Conservation (phyloP, 2,888 invertebrate genomes). For the Dioctria rufipes region DNA sequence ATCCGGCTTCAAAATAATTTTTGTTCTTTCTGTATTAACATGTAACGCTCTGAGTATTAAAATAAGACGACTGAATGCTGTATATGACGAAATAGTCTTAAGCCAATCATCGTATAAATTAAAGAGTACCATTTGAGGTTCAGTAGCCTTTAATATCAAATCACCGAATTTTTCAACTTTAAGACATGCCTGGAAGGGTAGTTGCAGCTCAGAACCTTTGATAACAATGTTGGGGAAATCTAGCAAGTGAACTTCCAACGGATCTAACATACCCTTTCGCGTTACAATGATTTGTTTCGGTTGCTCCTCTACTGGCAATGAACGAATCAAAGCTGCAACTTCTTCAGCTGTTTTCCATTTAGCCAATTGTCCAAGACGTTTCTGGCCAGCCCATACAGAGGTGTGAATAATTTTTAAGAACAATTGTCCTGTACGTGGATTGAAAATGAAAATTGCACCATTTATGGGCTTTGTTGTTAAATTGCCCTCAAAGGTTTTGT, state of each 20-base stretch:
- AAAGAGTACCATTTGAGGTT: constrained; percentile 99
- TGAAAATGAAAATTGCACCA: constrained; percentile 99
- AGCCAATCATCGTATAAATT: constrained; percentile 99
- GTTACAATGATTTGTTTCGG: constrained; percentile 99
- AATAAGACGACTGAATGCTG: constrained; percentile 97
- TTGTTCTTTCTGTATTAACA: constrained; percentile 99
- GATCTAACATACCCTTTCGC: constrained; percentile 99
- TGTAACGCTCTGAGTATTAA: constrained; percentile 96
- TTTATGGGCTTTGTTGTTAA: constrained; percentile 99
- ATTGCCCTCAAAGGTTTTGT: constrained; percentile 96
- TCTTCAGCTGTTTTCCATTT: constrained; percentile 99
- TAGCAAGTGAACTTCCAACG: constrained; percentile 98
- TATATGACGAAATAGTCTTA: constrained; percentile 99
- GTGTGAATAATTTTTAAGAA: constrained; percentile 99
- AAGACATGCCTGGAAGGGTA: constrained; percentile 98
- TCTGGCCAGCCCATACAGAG: constrained; percentile 99
- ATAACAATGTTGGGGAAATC: constrained; percentile 99
- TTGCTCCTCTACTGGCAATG: constrained; percentile 99
- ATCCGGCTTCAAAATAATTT: constrained; percentile 98
- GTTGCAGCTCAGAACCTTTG: constrained; percentile 97
- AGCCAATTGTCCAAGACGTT: constrained; percentile 98
- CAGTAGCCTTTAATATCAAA: constrained; percentile 97
- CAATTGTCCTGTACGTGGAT: constrained; percentile 98
- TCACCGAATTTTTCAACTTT: constrained; percentile 99
- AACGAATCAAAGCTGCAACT: constrained; percentile 98